Evolutionary conservation across 2,888 invertebrate genomes (phyloP).

Genomic region (Amblyjoppa fuscipennis): DNA sequence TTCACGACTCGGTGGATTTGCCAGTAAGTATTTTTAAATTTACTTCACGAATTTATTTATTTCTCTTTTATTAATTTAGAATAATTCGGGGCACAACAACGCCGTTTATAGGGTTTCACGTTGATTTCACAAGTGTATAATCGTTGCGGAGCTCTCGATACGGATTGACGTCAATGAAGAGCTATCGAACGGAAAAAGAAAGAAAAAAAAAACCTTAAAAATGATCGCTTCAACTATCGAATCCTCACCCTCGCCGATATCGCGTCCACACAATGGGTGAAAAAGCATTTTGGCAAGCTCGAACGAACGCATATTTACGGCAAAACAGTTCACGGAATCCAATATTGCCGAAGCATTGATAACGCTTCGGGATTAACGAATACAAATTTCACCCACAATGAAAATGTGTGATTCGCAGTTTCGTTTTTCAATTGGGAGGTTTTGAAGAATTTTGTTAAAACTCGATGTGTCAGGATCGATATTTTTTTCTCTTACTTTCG

Average conservation of each 20-base stretch:
- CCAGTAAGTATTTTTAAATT: too few species aligned
- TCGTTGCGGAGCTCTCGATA: not conserved
- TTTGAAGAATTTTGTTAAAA: not conserved
- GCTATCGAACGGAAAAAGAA: conserved; percentile 14
- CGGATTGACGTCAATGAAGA: conserved; percentile 15
- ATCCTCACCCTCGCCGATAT: not conserved
- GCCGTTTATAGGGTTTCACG: not conserved
- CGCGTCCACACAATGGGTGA: not conserved
- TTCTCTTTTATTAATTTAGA: too few species aligned
- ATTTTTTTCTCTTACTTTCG: not conserved
- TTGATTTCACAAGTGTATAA: conserved; percentile 11
- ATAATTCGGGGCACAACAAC: not conserved
- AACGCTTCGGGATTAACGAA: not conserved
- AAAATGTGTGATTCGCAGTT: not conserved
- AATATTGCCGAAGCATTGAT: not conserved
- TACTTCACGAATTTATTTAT: too few species aligned
- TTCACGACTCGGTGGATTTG: too few species aligned
- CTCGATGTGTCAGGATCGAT: not conserved
- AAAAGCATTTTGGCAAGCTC: not conserved
- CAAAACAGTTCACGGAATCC: not conserved
- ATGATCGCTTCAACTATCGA: not conserved
- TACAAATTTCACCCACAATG: not conserved
- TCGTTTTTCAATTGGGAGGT: not conserved
- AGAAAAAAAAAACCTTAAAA: not conserved
- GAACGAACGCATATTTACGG: not conserved